Evolutionary conservation across 1,140 invertebrate genomes (phyloP).

Genomic region (Calliphora vicina): DNA sequence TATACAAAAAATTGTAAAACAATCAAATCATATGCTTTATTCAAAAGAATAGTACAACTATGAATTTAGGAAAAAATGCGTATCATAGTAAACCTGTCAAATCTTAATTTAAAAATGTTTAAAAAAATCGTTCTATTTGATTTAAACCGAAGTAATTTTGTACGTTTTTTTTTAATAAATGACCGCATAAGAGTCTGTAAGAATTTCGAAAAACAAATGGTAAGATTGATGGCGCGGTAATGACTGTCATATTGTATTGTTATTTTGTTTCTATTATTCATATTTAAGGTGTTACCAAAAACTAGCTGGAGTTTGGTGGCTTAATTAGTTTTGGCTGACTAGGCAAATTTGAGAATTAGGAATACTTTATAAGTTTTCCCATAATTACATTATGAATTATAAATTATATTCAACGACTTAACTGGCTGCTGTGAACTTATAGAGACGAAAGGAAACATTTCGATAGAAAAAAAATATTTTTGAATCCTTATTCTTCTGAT

Average conservation of each 20-base stretch:
- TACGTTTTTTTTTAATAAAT: not conserved
- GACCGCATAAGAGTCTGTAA: not conserved
- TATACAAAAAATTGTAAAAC: not conserved
- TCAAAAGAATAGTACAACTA: not conserved
- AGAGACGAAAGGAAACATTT: too few relatives aligned
- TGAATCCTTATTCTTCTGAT: too few relatives aligned
- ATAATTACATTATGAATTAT: too few relatives aligned
- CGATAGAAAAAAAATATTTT: too few relatives aligned
- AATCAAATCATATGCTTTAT: not conserved
- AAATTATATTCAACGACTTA: too few relatives aligned
- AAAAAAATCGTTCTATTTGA: not conserved
- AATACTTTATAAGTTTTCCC: too few relatives aligned
- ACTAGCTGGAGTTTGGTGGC: not conserved
- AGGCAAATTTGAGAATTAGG: too few relatives aligned
- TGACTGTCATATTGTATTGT: not conserved
- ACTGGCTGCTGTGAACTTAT: too few relatives aligned
- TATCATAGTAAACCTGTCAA: slow-evolving; percentile 6
- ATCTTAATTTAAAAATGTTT: not conserved
- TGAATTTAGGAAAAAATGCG: not conserved
- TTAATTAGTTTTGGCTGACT: not conserved
- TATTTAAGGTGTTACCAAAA: not conserved
- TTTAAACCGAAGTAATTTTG: not conserved
- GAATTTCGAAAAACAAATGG: not conserved
- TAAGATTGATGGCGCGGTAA: not conserved
- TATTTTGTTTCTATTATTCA: not conserved